Base-by-base conservation (phyloP, 2,113 vertebrate species). In the Triplophysa siluroides region DNA sequence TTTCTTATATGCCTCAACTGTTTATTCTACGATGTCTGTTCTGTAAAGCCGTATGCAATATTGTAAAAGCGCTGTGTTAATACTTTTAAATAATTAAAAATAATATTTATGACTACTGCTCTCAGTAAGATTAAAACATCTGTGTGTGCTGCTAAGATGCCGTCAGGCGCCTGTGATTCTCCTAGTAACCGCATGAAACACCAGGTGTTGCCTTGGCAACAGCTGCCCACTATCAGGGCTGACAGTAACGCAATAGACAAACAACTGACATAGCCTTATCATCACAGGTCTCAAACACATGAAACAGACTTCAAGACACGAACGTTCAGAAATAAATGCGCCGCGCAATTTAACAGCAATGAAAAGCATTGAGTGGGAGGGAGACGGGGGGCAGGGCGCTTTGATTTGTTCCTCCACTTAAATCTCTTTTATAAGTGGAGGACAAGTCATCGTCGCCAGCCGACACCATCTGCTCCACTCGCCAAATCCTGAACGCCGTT, bases 141-240 rank as follows among this genome's bases (percentile, higher is more conserved):
- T 60, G 45, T 45, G 52, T 26, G 43, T 66, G 50, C 45, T 38
- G 18, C 67, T 38, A 63, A 33, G 63, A 38, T 63, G 78, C 78
- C 85, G 86, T 88, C 86, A 87, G 85, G 82, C 50, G 82, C 86
- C 84, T 60, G 50, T 26, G 18, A 54, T 85, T 88, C 88, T 87
- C 92, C 88, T 87, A 91, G 91, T 88, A 93, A 92, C 92, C n/a
- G 78, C 86, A 83, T 83, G 85, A 88, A 87, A 88, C 81, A 85
- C 81, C 80, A 82, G 78, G 78, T 76, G 88, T 91, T 86, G 77
- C 89, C 88, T 41, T 83, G 86, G 87, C 65, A 87, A 92, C 91
- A 16, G 70, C 80, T 29, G 33, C 77, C 62, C 61, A 82, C 61
- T 79, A 86, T 90, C 85, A 87, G 73, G 21, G 41, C 24, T 4